These are phyloP conservation scores for Trachymyrmex septentrionalis DNA, from an alignment of 1,140 invertebrate species.

Conservation along the genomic window DNA sequence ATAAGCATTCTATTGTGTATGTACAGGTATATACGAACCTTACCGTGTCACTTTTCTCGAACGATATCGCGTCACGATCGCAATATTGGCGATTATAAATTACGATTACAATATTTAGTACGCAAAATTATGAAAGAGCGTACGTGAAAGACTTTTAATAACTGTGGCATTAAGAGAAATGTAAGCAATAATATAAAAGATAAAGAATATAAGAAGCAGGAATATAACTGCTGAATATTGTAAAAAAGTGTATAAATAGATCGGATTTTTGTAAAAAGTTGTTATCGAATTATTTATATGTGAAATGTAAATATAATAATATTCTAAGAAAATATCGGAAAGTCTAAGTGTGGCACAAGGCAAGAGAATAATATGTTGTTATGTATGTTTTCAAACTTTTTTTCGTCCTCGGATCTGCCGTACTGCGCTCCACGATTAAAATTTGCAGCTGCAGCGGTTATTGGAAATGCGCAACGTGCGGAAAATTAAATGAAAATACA, in stretches of 20 bases:
- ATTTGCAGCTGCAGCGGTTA: conserved; percentile 34
- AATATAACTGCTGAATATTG: conserved; percentile 31
- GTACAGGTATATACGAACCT: neutral
- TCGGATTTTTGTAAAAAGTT: conserved; percentile 16
- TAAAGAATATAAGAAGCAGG: conserved; percentile 19
- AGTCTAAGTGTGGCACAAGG: neutral
- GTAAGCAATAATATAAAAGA: conserved; percentile 9
- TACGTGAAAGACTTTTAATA: neutral
- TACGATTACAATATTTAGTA: neutral
- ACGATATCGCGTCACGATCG: conserved; percentile 17
- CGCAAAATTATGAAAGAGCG: conserved; percentile 8
- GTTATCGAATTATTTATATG: neutral
- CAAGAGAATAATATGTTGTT: conserved; percentile 1
- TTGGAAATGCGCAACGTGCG: conserved; percentile 65
- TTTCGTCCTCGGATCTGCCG: conserved; percentile 33
- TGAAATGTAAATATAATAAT: neutral
- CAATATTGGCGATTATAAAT: conserved; percentile 20
- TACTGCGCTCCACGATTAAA: conserved; percentile 42
- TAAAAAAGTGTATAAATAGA: conserved; percentile 15
- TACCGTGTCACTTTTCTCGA: conserved; percentile 23
- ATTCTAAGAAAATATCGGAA: neutral
- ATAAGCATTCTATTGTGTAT: conserved; percentile 9
- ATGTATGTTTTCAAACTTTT: neutral
- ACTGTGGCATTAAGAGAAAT: conserved; percentile 21
- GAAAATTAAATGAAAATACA: conserved; percentile 56